phyloP scores from a whole-genome alignment of 2,113 vertebrate species.

The Carassius carassius region DNA sequence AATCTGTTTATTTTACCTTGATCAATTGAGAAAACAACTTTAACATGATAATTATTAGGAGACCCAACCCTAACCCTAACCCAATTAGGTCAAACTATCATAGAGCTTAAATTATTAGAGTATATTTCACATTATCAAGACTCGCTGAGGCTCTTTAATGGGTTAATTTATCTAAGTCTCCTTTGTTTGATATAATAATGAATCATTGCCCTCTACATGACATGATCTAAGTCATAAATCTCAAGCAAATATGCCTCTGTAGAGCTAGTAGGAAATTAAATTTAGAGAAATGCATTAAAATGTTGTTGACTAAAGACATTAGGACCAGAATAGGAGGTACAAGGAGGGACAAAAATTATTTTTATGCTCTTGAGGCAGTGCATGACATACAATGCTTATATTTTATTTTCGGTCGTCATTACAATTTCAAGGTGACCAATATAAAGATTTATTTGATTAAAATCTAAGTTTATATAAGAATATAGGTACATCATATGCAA shows the following conservation, averaged over 20 bases:
- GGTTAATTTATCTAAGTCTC: slow-evolving; percentile 18
- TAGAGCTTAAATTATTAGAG: slow-evolving; percentile 21
- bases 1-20: neutral
- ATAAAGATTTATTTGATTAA: neutral
- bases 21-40: neutral
- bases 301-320: slow-evolving; percentile 1
- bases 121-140: slow-evolving; percentile 25
- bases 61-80: neutral
- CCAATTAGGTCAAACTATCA: slow-evolving; percentile 16
- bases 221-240: slow-evolving; percentile 28
- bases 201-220: slow-evolving; percentile 32
- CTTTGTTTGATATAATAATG: slow-evolving; percentile 43
- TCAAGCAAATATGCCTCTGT: slow-evolving; percentile 8
- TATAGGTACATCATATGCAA: neutral
- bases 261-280: slow-evolving; percentile 7
- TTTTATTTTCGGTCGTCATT: neutral
- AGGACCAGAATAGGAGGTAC: neutral
- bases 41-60: neutral
- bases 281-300: neutral
- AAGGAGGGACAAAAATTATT: neutral
- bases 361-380: neutral
- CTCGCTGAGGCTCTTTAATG: slow-evolving; percentile 12
- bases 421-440: neutral
- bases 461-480: too few relatives aligned
- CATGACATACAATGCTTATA: neutral